Evolutionary conservation across 2,797 vertebrate genomes (phyloP).

Genomic region (Parambassis ranga): DNA sequence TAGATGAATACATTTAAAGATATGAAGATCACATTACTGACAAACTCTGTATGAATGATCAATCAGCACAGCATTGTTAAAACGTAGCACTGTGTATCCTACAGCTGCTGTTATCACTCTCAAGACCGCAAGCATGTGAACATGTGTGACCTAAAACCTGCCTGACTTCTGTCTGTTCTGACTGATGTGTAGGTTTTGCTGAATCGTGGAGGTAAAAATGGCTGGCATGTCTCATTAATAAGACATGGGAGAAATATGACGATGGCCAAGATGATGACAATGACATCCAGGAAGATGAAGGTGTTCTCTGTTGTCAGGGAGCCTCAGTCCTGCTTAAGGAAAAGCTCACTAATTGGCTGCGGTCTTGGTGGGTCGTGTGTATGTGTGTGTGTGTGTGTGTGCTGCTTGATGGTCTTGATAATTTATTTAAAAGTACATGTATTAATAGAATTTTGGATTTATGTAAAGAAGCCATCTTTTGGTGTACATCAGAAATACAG

Average conservation of each 20-base stretch:
- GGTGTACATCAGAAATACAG: conserved; percentile 7
- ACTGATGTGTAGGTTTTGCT: conserved; percentile 30
- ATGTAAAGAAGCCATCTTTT: background rate
- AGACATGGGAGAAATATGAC: conserved; percentile 46
- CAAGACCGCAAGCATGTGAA: conserved; percentile 13
- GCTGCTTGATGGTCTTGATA: background rate
- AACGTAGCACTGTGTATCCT: conserved; percentile 3
- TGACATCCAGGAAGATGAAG: conserved; percentile 57
- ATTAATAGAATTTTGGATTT: background rate
- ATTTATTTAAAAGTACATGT: conserved; percentile 8
- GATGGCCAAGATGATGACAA: conserved; percentile 42
- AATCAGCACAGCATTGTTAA: conserved; percentile 37
- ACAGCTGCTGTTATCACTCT: conserved; percentile 25
- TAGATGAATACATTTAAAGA: conserved; percentile 17
- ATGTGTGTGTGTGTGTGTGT: background rate
- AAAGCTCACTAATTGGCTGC: conserved; percentile 70
- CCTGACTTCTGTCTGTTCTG: conserved; percentile 19
- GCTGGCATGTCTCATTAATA: conserved; percentile 50
- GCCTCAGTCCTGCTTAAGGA: conserved; percentile 44
- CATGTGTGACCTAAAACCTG: conserved; percentile 12
- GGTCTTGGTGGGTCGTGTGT: conserved; percentile 7
- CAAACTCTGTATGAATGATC: conserved; percentile 28
- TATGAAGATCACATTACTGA: conserved; percentile 13
- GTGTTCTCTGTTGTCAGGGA: conserved; percentile 69
- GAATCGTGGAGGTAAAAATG: conserved; percentile 19